These are phyloP conservation scores for Cisticola juncidis DNA, from an alignment of 2,113 vertebrate genomes.

Conservation along the genomic window DNA sequence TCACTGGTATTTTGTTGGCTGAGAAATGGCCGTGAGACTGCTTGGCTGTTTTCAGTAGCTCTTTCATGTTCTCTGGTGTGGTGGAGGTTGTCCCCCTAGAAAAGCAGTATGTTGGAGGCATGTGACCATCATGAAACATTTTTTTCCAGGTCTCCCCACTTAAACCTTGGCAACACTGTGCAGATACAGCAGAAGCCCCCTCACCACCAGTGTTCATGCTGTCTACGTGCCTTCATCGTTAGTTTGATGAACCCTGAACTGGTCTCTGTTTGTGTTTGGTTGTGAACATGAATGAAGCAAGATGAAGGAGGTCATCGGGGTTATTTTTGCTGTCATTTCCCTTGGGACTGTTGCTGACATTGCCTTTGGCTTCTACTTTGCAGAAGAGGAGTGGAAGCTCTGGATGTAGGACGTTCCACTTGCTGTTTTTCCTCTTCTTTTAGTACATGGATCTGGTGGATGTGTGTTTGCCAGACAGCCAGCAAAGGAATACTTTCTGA, in stretches of 20 bases:
- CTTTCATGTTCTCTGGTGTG: background rate
- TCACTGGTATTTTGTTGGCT: background rate
- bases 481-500: background rate
- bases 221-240: accelerated
- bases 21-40: background rate
- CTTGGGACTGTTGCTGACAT: background rate
- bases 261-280: background rate
- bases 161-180: background rate
- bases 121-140: background rate
- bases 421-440: background rate
- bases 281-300: background rate
- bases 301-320: background rate
- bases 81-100: background rate
- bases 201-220: background rate
- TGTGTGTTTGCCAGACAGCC: background rate
- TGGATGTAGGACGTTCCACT: background rate
- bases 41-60: background rate
- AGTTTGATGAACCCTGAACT: background rate
- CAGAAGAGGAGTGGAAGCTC: background rate
- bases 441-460: background rate
- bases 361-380: background rate
- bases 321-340: background rate
- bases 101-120: background rate
- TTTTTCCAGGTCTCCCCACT: background rate
- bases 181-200: background rate